Evolutionary conservation across 2,113 vertebrate species (phyloP), one percentile per base, ranked within the genome.

Genomic region (Heterotis niloticus): DNA sequence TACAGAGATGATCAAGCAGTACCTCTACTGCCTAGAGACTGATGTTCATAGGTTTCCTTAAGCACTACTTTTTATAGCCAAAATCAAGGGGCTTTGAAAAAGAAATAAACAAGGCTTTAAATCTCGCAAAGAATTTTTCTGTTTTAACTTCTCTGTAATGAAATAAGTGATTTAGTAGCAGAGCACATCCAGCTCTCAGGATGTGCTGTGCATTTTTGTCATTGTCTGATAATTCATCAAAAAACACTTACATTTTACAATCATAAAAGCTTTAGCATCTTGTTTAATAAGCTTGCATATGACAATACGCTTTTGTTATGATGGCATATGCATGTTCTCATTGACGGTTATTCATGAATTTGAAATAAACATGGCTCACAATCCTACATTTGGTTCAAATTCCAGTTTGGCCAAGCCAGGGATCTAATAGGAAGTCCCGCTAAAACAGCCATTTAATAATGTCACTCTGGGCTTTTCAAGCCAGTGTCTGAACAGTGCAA

Each of bases 201-300:
- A 62, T 64, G 76, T 11, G 59, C 74, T 24, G 75, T n/a, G n/a
- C n/a, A n/a, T n/a, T n/a, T n/a, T n/a, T n/a, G n/a, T n/a, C n/a
- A n/a, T 68, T 66, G 75, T 76, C 80, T 16, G 66, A 62, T 67
- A 70, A 84, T 71, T 78, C 66, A 59, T 75, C 70, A 75, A 65
- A 44, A 69, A 81, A 23, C 60, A 24, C 60, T 52, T 51, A 69
- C 64, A 59, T 29, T 23, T 60, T 52, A 44, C 28, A 68, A 28
- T 28, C 68, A n/a, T 44, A 18, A 44, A 60, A 62, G 28, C 16
- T 56, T 34, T 73, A 52, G 12, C n/a, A 59, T 57, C 71, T 74
- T 20, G 57, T 64, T 75, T 28, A 75, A 44, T 44, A 44, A 28
- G 67, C 77, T 29, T 26, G 24, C 71, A 10, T 5, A 65, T 54